Evolutionary conservation across 2,113 vertebrate genomes (phyloP).

Genomic region (Speoplatyrhinus poulsoni): DNA sequence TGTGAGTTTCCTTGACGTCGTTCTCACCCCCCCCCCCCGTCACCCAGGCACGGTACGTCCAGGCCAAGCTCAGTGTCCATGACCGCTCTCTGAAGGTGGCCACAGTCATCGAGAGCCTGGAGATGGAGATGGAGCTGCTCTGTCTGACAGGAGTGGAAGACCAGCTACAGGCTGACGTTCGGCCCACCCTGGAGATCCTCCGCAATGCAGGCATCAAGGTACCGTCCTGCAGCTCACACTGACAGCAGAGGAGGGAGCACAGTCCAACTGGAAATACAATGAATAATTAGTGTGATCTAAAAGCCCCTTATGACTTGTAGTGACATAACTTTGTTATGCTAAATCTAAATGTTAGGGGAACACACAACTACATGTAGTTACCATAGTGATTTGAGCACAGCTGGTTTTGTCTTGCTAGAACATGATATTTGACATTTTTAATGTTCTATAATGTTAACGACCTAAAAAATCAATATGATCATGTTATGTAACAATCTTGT

Average conservation of each 20-base stretch:
- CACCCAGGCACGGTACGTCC: conserved; percentile 87
- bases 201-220: conserved; percentile 97
- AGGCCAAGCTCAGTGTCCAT: conserved; percentile 95
- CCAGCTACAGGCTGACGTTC: conserved; percentile 91
- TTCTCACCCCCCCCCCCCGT: not conserved
- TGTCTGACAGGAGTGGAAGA: conserved; percentile 96
- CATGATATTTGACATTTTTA: no score
- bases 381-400: no score
- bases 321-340: no score
- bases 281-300: not conserved
- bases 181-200: conserved; percentile 94
- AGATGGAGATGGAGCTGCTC: conserved; percentile 98
- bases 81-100: conserved; percentile 97
- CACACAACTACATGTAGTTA: no score
- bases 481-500: no score
- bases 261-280: not conserved
- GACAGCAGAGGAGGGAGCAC: not conserved
- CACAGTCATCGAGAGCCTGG: conserved; percentile 94
- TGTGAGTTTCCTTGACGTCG: not conserved
- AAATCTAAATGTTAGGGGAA: no score
- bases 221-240: conserved; percentile 1
- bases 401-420: no score
- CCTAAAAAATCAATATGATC: no score
- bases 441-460: no score
- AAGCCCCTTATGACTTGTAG: no score